Conservation (phyloP, 2,888 invertebrate species). For the Sesia apiformis region DNA sequence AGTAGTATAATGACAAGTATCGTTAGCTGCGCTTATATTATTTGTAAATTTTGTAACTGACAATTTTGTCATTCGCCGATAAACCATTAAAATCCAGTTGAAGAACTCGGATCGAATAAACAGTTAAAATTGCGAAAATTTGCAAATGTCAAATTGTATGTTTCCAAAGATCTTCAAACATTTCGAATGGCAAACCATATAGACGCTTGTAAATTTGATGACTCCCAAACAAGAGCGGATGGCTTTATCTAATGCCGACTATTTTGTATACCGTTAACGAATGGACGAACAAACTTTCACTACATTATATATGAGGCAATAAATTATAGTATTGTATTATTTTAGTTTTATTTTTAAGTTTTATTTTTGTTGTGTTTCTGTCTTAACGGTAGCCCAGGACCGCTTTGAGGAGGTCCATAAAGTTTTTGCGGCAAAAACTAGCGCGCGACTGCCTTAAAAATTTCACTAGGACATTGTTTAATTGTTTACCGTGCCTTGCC, state of each 20-base stretch:
- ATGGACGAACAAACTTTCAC: constrained; percentile 64
- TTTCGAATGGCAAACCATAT: too few species aligned
- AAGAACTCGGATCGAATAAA: too few species aligned
- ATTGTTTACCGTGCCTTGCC: constrained; percentile 30
- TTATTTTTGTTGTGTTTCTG: constrained; percentile 45
- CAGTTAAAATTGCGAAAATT: too few species aligned
- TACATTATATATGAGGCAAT: constrained; percentile 65
- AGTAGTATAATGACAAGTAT: not conserved
- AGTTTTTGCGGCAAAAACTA: constrained; percentile 34
- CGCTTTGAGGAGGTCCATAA: constrained; percentile 47
- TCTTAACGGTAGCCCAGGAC: constrained; percentile 58
- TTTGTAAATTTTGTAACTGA: too few species aligned
- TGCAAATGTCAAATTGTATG: too few species aligned
- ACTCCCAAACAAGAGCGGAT: too few species aligned
- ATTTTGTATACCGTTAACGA: constrained; percentile 58
- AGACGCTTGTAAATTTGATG: too few species aligned
- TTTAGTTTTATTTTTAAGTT: not conserved
- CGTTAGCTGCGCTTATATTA: too few species aligned
- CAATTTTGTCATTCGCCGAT: too few species aligned
- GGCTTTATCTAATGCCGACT: constrained; percentile 15
- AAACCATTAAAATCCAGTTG: too few species aligned
- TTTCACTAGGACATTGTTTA: constrained; percentile 37
- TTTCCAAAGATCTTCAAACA: too few species aligned
- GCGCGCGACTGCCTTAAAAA: constrained; percentile 43
- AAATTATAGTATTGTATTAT: constrained; percentile 45